phyloP scores from a whole-genome alignment of 2,888 invertebrate genomes.

The Zele albiditarsus region DNA sequence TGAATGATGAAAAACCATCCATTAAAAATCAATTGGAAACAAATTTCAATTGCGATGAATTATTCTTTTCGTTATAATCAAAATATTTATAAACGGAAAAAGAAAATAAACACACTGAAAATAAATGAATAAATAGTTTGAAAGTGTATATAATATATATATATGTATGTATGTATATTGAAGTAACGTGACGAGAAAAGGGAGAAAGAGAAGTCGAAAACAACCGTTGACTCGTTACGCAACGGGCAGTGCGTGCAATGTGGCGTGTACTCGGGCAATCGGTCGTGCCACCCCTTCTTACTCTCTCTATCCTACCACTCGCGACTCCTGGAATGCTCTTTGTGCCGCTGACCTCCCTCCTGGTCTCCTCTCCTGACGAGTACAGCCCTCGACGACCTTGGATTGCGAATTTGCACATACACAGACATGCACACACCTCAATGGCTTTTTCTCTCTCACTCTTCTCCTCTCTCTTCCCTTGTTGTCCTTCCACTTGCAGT shows the following conservation, averaged over 20 bases:
- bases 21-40: too few relatives aligned
- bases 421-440: slow-evolving; percentile 30
- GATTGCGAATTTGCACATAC: slow-evolving; percentile 39
- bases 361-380: slow-evolving; percentile 30
- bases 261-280: slow-evolving; percentile 33
- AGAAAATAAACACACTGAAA: background rate
- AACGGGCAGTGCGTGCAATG: slow-evolving; percentile 53
- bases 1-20: too few relatives aligned
- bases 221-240: slow-evolving; percentile 68
- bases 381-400: slow-evolving; percentile 50
- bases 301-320: slow-evolving; percentile 26
- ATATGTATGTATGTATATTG: background rate
- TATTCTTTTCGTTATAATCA: too few relatives aligned
- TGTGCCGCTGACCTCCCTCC: slow-evolving; percentile 59
- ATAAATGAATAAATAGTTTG: background rate
- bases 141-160: too few relatives aligned
- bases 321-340: slow-evolving; percentile 69
- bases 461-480: slow-evolving; percentile 13
- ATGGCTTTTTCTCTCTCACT: slow-evolving; percentile 21
- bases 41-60: too few relatives aligned
- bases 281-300: slow-evolving; percentile 40
- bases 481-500: slow-evolving; percentile 26
- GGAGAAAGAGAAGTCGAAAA: slow-evolving; percentile 57
- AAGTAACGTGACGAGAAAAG: slow-evolving; percentile 23
- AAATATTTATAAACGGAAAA: too few relatives aligned